Evolutionary conservation across 2,888 invertebrate species (phyloP).

Genomic region (Drosophila suboccidentalis): DNA sequence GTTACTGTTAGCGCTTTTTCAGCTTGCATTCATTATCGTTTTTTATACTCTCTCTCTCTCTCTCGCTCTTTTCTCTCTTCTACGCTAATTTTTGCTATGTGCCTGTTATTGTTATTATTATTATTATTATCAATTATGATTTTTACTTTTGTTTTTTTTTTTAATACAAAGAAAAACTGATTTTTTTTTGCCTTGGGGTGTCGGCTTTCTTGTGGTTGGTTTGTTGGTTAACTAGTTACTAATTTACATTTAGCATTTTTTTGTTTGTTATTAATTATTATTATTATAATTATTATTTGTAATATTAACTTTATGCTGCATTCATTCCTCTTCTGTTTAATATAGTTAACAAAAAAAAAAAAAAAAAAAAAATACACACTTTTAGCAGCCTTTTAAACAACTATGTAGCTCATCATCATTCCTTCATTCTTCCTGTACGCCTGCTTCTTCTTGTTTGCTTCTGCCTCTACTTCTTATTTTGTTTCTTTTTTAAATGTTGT

Average conservation of each 20-base stretch:
- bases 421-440: background rate
- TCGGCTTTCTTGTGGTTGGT: background rate
- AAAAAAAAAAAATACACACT: conserved; percentile 51
- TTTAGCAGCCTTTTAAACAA: conserved; percentile 75
- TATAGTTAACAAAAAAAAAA: conserved; percentile 74
- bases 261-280: conserved; percentile 36
- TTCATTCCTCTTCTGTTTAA: conserved; percentile 42
- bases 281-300: conserved; percentile 51
- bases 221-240: conserved; percentile 62
- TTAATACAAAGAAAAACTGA: conserved; percentile 64
- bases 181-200: conserved; percentile 30
- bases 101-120: conserved; percentile 38
- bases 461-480: conserved; percentile 12
- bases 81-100: conserved; percentile 52
- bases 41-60: background rate
- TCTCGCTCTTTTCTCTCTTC: background rate
- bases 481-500: background rate
- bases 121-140: conserved; percentile 39
- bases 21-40: conserved; percentile 1
- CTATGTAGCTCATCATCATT: conserved; percentile 57
- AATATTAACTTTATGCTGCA: conserved; percentile 61
- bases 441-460: conserved; percentile 11
- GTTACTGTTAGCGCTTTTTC: conserved; percentile 13
- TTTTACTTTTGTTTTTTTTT: conserved; percentile 27
- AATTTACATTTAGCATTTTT: conserved; percentile 58